These are phyloP conservation scores for Huso huso DNA, from an alignment of 2,797 vertebrate species.

Conservation along the genomic window DNA sequence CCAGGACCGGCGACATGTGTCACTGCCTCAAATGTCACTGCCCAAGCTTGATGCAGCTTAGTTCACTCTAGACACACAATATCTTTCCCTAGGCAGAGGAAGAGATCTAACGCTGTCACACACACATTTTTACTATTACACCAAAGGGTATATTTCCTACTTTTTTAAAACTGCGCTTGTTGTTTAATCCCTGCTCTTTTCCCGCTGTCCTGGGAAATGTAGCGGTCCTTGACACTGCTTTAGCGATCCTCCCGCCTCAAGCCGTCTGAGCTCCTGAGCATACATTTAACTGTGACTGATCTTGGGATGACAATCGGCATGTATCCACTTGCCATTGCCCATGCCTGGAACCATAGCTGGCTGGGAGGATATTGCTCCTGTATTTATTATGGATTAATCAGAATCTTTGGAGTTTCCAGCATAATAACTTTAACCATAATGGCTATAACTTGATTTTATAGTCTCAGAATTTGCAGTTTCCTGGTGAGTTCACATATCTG, in stretches of 20 bases:
- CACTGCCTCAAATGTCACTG: too few relatives aligned
- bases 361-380: slow-evolving; percentile 67
- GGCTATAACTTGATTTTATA: slow-evolving; percentile 62
- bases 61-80: too few relatives aligned
- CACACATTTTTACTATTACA: too few relatives aligned
- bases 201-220: slow-evolving; percentile 63
- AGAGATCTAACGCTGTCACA: too few relatives aligned
- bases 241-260: slow-evolving; percentile 62
- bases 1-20: too few relatives aligned
- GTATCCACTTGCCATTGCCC: slow-evolving; percentile 73
- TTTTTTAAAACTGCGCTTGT: too few relatives aligned
- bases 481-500: slow-evolving; percentile 42
- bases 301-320: slow-evolving; percentile 70
- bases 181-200: too few relatives aligned
- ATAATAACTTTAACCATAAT: slow-evolving; percentile 72
- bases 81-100: too few relatives aligned
- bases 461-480: slow-evolving; percentile 55
- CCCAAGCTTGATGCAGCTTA: too few relatives aligned
- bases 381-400: slow-evolving; percentile 67
- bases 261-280: slow-evolving; percentile 71
- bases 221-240: slow-evolving; percentile 61
- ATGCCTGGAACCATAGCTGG: slow-evolving; percentile 77
- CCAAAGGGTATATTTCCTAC: too few relatives aligned
- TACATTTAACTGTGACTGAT: slow-evolving; percentile 70
- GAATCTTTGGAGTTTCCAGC: slow-evolving; percentile 74